These are phyloP conservation scores for Empidonax alnorum DNA, from an alignment of 2,113 vertebrate species.

Conservation along the genomic window DNA sequence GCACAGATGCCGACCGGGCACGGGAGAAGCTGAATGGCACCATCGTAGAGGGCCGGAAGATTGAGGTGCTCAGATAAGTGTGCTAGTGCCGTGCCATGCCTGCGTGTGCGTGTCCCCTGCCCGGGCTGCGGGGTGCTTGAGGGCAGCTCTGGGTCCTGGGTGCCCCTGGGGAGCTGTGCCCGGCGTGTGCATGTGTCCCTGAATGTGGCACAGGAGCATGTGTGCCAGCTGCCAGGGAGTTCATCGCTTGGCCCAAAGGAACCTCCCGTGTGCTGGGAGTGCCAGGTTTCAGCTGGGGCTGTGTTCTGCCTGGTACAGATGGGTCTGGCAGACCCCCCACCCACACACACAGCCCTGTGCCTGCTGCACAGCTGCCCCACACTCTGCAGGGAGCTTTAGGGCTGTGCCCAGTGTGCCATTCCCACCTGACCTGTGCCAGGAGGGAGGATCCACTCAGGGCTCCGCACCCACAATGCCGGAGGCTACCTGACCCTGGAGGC, in stretches of 20 bases:
- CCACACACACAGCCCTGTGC: neutral
- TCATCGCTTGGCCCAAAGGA: neutral
- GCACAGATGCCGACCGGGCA: constrained; percentile 96
- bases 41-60: constrained; percentile 99
- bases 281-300: neutral
- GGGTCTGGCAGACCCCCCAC: neutral
- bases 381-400: neutral
- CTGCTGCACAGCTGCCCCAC: accelerated
- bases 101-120: constrained; percentile 9
- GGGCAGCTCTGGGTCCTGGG: neutral
- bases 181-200: neutral
- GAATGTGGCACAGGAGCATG: constrained; percentile 18
- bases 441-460: neutral
- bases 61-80: constrained; percentile 93
- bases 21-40: constrained; percentile 99
- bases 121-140: neutral
- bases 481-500: neutral
- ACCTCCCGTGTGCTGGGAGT: accelerated
- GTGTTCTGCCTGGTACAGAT: accelerated
- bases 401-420: accelerated
- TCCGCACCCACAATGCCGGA: neutral
- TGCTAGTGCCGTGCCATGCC: constrained; percentile 62
- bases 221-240: neutral
- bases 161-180: neutral
- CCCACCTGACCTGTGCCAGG: neutral